Evolutionary conservation across 2,113 vertebrate genomes (phyloP), one percentile per base, ranked within the genome.

Genomic region (Esox niger): DNA sequence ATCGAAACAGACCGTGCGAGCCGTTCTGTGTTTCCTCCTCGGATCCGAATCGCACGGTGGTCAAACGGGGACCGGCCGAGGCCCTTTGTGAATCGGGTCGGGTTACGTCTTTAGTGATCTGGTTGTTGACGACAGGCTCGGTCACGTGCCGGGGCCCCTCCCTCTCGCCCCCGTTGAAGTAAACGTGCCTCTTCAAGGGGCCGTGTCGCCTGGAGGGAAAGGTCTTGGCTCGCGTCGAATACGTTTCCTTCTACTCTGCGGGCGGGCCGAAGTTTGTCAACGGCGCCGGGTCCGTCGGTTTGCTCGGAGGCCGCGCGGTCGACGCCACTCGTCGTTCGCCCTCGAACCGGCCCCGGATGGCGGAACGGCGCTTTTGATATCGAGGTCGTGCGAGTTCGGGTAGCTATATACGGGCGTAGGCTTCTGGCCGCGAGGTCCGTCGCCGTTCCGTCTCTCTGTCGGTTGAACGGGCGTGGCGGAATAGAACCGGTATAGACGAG

Each of bases 101-200:
- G 21, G 10, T 26, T 6, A 17, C 56, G 3, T 29, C 56, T 15
- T 13, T 29, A 29, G 20, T 29, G 6, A 58, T 30, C 27, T 20
- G 31, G 21, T 29, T 11, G 21, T 30, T 8, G 17, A n/a, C 57
- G 21, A 61, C 35, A 38, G 10, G 35, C 35, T 38, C 32, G 58
- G 15, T 31, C 21, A 61, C 11, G 56, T 27, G 11, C 20, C n/a
- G n/a, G n/a, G n/a, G 15, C 15, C 26, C 23, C 43, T 23, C 32
- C 32, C 62, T 61, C 30, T 29, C 29, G 17, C 38, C 54, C 20
- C 31, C 55, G 46, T 21, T 60, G 30, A 68, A 52, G n/a, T n/a
- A 76, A 64, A 17, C 26, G 8, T 68, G 30, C 49, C 54, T 29
- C 31, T 58, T 27, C 26, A 60, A 71, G 70, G 70, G 70, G 62